Conservation (phyloP, 2,888 invertebrate genomes). For the Lymantria monacha region DNA sequence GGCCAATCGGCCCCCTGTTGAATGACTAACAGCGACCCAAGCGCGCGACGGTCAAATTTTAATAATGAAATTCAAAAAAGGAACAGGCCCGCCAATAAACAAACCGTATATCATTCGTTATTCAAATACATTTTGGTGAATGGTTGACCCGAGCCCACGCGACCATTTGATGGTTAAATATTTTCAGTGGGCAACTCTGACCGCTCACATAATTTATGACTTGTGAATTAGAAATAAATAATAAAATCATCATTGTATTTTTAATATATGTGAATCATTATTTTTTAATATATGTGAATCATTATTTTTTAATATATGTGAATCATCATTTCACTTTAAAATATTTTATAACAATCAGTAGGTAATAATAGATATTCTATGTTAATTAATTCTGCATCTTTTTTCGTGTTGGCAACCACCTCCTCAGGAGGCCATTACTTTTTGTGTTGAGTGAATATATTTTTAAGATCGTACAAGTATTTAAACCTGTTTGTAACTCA, state of each 20-base stretch:
- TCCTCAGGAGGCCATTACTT: too few species aligned
- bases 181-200: slow-evolving; percentile 73
- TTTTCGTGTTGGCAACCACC: too few species aligned
- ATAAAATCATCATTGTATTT: slow-evolving; percentile 15
- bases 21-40: slow-evolving; percentile 72
- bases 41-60: slow-evolving; percentile 66
- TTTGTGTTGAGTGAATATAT: too few species aligned
- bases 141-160: slow-evolving; percentile 79
- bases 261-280: too few species aligned
- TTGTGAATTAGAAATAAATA: slow-evolving; percentile 53
- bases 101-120: slow-evolving; percentile 81
- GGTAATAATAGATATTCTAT: too few species aligned
- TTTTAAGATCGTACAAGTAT: too few species aligned
- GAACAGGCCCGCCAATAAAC: slow-evolving; percentile 80
- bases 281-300: too few species aligned
- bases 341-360: too few species aligned
- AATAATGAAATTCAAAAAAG: slow-evolving; percentile 76
- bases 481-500: too few species aligned
- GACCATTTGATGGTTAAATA: slow-evolving; percentile 78
- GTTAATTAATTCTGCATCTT: too few species aligned
- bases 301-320: too few species aligned
- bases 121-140: slow-evolving; percentile 78
- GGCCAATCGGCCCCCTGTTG: slow-evolving; percentile 54
- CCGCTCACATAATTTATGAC: slow-evolving; percentile 70
- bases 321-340: too few species aligned